These are phyloP conservation scores for Oryzaephilus surinamensis DNA, from an alignment of 1,140 invertebrate species.

Conservation along the genomic window DNA sequence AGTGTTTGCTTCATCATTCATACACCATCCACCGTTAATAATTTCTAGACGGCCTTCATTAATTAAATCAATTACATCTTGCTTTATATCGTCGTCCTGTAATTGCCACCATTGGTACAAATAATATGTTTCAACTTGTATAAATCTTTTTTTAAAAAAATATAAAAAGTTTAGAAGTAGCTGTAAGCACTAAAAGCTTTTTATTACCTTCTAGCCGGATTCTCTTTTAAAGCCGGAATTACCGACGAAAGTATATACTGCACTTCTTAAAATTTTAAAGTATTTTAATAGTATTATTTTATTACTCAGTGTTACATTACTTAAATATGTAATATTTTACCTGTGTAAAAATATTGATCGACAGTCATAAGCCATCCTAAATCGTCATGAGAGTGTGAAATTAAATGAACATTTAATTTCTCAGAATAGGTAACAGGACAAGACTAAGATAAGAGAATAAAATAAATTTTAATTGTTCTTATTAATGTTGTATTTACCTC, in stretches of 20 bases:
- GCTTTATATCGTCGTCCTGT: slow-evolving; percentile 40
- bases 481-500: slow-evolving; percentile 8
- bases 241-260: slow-evolving; percentile 62
- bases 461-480: too few species aligned
- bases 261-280: slow-evolving; percentile 50
- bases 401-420: slow-evolving; percentile 56
- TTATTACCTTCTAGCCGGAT: slow-evolving; percentile 51
- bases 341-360: slow-evolving; percentile 70
- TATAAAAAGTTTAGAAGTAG: not conserved
- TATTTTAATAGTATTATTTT: too few species aligned
- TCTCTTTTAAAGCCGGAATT: slow-evolving; percentile 50
- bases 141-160: slow-evolving; percentile 16
- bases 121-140: slow-evolving; percentile 30
- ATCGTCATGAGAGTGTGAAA: slow-evolving; percentile 64
- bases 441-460: slow-evolving; percentile 39
- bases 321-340: slow-evolving; percentile 27
- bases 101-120: slow-evolving; percentile 56
- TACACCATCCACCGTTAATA: slow-evolving; percentile 56
- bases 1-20: slow-evolving; percentile 70
- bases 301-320: not conserved
- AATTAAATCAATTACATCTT: slow-evolving; percentile 35
- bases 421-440: slow-evolving; percentile 38
- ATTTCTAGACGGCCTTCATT: slow-evolving; percentile 60
- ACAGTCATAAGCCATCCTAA: slow-evolving; percentile 79
- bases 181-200: not conserved